Conservation (phyloP, 2,888 invertebrate genomes). For the Nomada lathburiana region DNA sequence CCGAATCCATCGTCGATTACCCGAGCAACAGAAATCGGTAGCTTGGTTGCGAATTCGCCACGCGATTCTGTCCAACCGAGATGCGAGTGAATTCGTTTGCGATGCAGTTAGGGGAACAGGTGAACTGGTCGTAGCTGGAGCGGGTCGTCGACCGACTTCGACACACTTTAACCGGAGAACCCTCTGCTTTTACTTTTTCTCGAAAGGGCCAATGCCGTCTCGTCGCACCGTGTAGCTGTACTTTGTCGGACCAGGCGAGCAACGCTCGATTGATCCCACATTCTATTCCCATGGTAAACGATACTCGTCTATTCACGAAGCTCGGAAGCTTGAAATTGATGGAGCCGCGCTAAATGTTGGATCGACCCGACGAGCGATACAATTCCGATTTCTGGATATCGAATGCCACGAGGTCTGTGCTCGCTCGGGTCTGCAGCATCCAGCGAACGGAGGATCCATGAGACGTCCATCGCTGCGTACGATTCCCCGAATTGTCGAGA, state of each 20-base stretch:
- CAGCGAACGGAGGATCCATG: conserved; percentile 6
- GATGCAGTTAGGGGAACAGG: conserved; percentile 35
- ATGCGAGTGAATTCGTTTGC: conserved; percentile 25
- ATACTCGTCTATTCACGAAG: no score
- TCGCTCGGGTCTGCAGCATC: background rate
- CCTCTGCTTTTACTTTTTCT: conserved; percentile 68
- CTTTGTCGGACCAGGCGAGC: background rate
- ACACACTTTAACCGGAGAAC: conserved; percentile 51
- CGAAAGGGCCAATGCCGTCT: conserved; percentile 45
- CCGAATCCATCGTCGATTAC: no score
- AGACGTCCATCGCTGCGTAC: conserved; percentile 28
- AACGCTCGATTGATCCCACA: background rate
- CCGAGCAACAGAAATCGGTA: background rate
- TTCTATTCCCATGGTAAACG: background rate
- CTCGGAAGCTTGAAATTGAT: no score
- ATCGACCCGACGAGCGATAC: no score
- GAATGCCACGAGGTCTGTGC: background rate
- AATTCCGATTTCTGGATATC: background rate
- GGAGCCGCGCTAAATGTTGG: no score
- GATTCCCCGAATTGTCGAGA: conserved; percentile 69
- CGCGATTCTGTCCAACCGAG: background rate
- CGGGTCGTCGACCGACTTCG: conserved; percentile 54
- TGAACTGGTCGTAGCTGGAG: conserved; percentile 32
- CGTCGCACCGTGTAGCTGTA: background rate
- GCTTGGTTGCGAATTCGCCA: conserved; percentile 11